These are phyloP conservation scores for Siniperca obscura DNA, from an alignment of 2,797 vertebrate species.

Conservation along the genomic window DNA sequence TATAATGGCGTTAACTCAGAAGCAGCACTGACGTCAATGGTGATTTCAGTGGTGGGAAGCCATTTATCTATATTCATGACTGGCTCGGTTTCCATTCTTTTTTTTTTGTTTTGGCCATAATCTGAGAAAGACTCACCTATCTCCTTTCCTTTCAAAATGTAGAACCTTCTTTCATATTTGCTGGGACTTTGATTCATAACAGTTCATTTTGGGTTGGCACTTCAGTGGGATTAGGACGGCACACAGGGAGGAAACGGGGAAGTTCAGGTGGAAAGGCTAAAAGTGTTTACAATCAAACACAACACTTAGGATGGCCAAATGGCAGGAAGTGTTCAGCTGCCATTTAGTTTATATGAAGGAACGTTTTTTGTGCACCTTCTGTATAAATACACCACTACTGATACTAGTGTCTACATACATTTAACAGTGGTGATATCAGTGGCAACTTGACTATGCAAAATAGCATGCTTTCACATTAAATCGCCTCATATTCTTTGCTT, in stretches of 20 bases:
- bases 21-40: constrained; percentile 59
- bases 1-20: constrained; percentile 44
- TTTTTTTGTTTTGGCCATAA: constrained; percentile 19
- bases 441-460: constrained; percentile 54
- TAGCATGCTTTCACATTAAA: constrained; percentile 65
- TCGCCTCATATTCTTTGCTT: constrained; percentile 28
- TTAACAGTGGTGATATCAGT: constrained; percentile 62
- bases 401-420: constrained; percentile 50
- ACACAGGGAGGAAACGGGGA: constrained; percentile 39
- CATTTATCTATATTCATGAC: constrained; percentile 50
- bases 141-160: neutral
- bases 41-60: constrained; percentile 49
- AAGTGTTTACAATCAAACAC: constrained; percentile 59
- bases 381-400: constrained; percentile 51
- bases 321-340: constrained; percentile 67
- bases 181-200: constrained; percentile 16
- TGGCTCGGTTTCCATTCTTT: constrained; percentile 23
- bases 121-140: constrained; percentile 20
- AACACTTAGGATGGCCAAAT: constrained; percentile 50
- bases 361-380: constrained; percentile 38
- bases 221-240: constrained; percentile 49
- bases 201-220: constrained; percentile 51
- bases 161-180: constrained; percentile 5
- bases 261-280: constrained; percentile 33
- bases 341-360: constrained; percentile 44